Base-by-base conservation (phyloP, 2,113 vertebrate species). In the Chascanopsetta lugubris region DNA sequence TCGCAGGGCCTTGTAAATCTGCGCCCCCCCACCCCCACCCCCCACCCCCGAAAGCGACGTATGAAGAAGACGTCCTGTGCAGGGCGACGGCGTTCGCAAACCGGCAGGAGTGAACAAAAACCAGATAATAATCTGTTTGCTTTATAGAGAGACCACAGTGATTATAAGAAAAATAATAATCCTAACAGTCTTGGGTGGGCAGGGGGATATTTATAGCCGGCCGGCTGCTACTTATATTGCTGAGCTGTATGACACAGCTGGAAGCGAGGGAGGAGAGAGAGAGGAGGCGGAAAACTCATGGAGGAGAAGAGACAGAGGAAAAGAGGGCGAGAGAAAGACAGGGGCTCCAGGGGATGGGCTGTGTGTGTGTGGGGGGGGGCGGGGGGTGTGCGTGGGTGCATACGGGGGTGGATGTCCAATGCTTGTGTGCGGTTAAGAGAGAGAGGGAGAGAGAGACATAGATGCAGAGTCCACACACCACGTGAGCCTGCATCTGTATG, bases 81-180 rank as follows among this genome's bases (percentile, higher is more conserved):
- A 69, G 45, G 78, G 55, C 5, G 13, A 38, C 3, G 42, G 58
- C n/a, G n/a, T n/a, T n/a, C n/a, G n/a, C n/a, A n/a, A n/a, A 53
- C 62, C 68, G 9, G 29, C 57, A 64, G 21, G 21, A 38, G 46
- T 22, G 51, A 85, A 83, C 63, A 87, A 82, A 87, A 87, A 83
- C 61, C 86, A 88, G 85, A 88, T 85, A 88, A 88, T 85, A 83
- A 89, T 85, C 74, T 72, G 65, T 78, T 79, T 43, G 43, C 84
- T 88, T 89, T 85, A 84, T 55, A 85, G 76, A 68, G 76, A 77
- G 75, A 83, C 88, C 87, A 32, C 87, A 83, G 71, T 79, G 84
- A 87, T 89, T 86, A 86, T 78, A 88, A 89, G 80, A 82, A 86
- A 89, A 89, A 90, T 86, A 88, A 87, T 89, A 84, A 90, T 87